Percentiles rank a stretch among this genome's conserved stretches.
Evolutionary conservation across 2,797 vertebrate genomes (phyloP).

Genomic region (Brachyalestes nurse): DNA sequence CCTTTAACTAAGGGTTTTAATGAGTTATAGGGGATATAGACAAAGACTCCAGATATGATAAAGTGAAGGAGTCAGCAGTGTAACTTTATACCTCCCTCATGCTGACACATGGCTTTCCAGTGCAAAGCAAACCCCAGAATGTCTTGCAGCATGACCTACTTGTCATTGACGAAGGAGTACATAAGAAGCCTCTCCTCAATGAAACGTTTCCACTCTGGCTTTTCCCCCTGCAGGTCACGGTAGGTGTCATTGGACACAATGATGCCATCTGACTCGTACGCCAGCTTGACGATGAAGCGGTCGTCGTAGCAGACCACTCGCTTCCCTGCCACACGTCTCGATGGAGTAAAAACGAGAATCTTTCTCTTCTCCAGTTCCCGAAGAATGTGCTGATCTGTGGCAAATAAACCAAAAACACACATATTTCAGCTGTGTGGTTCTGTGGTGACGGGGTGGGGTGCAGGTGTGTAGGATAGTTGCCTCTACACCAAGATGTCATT

Average conservation of each 20-base stretch:
- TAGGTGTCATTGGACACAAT: slow-evolving; percentile 81
- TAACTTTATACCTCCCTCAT: background rate
- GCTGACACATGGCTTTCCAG: background rate
- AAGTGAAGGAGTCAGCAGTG: background rate
- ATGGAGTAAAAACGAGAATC: slow-evolving; percentile 79
- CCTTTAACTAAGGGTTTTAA: too few relatives aligned
- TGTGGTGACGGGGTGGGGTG: too few relatives aligned
- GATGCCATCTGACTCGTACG: slow-evolving; percentile 72
- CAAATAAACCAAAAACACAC: background rate
- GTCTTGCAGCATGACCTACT: slow-evolving; percentile 63
- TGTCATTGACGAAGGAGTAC: slow-evolving; percentile 81
- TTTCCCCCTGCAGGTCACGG: slow-evolving; percentile 77
- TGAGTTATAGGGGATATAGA: too few relatives aligned
- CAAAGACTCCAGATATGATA: background rate
- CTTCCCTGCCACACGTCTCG: slow-evolving; percentile 71
- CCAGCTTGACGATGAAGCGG: slow-evolving; percentile 78
- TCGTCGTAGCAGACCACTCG: slow-evolving; percentile 81
- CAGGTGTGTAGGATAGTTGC: too few relatives aligned
- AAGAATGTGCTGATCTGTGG: slow-evolving; percentile 77
- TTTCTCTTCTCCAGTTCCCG: slow-evolving; percentile 75
- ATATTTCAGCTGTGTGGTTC: too few relatives aligned
- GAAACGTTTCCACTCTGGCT: slow-evolving; percentile 78
- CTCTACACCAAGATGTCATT: too few relatives aligned
- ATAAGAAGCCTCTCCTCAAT: slow-evolving; percentile 79
- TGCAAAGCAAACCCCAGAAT: background rate